A percentile compares a stretch with the other conserved stretches of the same genome.
Conservation (phyloP, 1,140 invertebrate species). For the Homarus americanus region DNA sequence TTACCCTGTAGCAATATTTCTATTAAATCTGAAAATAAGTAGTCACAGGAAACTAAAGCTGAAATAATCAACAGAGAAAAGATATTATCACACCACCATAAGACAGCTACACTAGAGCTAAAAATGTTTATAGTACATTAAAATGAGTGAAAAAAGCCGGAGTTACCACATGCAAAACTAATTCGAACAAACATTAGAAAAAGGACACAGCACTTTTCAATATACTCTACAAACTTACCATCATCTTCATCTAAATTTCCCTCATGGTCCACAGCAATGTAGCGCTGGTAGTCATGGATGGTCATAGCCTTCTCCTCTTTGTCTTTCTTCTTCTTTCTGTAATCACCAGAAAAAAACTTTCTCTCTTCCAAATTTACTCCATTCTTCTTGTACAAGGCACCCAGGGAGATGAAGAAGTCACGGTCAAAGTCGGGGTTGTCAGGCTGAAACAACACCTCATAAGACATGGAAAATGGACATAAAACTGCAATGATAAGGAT, state of each 20-base stretch:
- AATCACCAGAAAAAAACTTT: conserved; percentile 52
- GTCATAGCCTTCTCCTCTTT: conserved; percentile 82
- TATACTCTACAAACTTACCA: conserved; percentile 79
- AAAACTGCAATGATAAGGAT: background rate
- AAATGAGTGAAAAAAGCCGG: no score
- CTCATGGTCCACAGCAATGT: conserved; percentile 85
- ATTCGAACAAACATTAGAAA: no score
- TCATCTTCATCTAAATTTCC: conserved; percentile 82
- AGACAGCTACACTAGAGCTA: no score
- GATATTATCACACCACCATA: no score
- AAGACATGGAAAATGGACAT: background rate
- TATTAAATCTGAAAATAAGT: no score
- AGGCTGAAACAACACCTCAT: conserved; percentile 26
- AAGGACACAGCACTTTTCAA: no score
- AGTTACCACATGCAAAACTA: no score
- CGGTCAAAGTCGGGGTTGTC: conserved; percentile 56
- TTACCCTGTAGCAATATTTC: no score
- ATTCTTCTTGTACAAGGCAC: conserved; percentile 43
- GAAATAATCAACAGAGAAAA: no score
- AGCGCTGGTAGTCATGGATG: conserved; percentile 89
- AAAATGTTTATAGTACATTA: no score
- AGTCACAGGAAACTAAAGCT: no score
- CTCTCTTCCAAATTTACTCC: background rate
- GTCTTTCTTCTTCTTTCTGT: conserved; percentile 76
- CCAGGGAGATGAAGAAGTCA: conserved; percentile 28